Conservation (phyloP, 2,797 vertebrate genomes). For the Gila robusta region DNA sequence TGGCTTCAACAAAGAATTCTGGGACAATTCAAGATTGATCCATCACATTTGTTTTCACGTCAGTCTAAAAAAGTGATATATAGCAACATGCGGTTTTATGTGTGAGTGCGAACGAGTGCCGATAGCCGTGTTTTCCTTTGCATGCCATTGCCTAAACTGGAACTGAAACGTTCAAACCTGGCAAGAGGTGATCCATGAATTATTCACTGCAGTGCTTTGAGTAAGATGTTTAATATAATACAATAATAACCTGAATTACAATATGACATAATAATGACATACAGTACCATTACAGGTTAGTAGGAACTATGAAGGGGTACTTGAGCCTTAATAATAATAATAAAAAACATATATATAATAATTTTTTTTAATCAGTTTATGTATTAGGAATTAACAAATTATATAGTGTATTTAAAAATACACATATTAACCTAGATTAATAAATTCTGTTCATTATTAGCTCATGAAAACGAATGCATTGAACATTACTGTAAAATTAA, state of each 20-base stretch:
- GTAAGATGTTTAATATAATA: background rate
- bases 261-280: background rate
- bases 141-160: background rate
- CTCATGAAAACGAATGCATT: background rate
- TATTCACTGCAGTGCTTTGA: background rate
- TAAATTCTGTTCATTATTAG: background rate
- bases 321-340: background rate
- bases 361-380: background rate
- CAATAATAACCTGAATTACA: background rate
- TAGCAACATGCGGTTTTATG: constrained; percentile 7
- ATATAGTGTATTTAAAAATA: background rate
- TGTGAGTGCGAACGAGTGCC: background rate
- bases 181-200: background rate
- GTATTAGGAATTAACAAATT: background rate
- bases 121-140: background rate
- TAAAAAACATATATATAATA: background rate
- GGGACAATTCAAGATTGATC: constrained; percentile 15
- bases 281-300: no score
- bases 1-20: constrained; percentile 28
- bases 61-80: constrained; percentile 11
- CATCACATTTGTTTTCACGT: constrained; percentile 41
- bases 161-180: background rate
- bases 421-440: background rate
- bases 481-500: background rate
- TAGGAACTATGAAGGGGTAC: no score